Conservation (phyloP, 2,113 vertebrate species). For the Petromus typicus region DNA sequence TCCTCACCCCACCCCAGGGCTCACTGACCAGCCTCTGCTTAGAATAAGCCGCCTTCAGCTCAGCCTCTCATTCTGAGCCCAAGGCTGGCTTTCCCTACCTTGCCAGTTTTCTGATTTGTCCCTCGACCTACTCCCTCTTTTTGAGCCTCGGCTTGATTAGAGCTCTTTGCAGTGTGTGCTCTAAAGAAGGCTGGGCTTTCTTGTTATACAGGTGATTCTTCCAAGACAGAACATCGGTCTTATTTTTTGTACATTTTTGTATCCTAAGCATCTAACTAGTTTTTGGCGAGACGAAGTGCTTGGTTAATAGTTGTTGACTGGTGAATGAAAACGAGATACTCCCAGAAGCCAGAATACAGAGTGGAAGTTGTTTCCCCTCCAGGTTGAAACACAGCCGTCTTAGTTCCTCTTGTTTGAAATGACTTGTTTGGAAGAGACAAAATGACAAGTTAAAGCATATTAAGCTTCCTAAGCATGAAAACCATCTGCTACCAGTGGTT, state of each 20-base stretch:
- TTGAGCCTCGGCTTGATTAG: background rate
- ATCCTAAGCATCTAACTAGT: background rate
- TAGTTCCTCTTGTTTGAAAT: slow-evolving; percentile 7
- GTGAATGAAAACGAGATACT: background rate
- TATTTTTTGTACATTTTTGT: background rate
- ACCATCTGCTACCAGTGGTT: background rate
- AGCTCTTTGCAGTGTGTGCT: background rate
- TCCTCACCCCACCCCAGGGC: too few species aligned
- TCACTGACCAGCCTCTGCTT: background rate
- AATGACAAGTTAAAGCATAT: slow-evolving; percentile 4
- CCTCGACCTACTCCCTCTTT: background rate
- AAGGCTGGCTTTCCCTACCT: background rate
- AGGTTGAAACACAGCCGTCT: background rate
- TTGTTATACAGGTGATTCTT: background rate
- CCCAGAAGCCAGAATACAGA: background rate
- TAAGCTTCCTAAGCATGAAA: background rate
- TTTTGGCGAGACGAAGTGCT: background rate
- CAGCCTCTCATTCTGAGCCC: background rate
- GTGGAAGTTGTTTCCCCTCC: background rate
- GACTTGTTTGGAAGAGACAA: slow-evolving; percentile 36
- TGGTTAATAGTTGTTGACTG: background rate
- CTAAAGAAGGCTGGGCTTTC: background rate
- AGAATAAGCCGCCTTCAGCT: background rate
- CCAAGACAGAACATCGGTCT: background rate
- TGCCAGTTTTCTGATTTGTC: background rate